phyloP scores from a whole-genome alignment of 2,888 invertebrate genomes.

The Eilema caniola region DNA sequence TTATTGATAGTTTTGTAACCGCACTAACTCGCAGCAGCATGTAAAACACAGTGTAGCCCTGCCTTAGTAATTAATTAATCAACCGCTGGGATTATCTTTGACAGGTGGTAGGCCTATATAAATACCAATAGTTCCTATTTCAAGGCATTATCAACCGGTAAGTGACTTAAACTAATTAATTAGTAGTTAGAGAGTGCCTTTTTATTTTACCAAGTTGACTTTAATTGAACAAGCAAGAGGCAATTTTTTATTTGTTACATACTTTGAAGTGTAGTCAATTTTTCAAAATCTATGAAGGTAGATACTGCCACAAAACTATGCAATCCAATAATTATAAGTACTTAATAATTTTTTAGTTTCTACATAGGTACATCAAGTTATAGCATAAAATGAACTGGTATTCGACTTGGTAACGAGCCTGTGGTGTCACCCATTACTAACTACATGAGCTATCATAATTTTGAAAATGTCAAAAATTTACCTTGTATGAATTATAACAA shows the following conservation, averaged over 20 bases:
- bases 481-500: too few species aligned
- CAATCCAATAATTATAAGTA: too few species aligned
- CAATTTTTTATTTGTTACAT: neutral
- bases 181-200: neutral
- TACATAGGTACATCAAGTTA: too few species aligned
- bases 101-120: neutral
- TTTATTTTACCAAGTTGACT: neutral
- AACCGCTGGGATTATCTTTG: neutral
- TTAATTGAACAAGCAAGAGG: too few species aligned
- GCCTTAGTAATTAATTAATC: constrained; percentile 5
- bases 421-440: too few species aligned
- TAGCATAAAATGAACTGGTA: too few species aligned
- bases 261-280: neutral
- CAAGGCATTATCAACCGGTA: neutral
- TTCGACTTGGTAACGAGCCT: too few species aligned
- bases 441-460: too few species aligned
- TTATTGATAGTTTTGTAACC: neutral
- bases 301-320: too few species aligned
- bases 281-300: too few species aligned
- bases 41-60: neutral
- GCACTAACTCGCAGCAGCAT: neutral
- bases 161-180: neutral
- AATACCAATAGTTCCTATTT: neutral
- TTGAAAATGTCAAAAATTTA: too few species aligned
- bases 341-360: too few species aligned